These are phyloP conservation scores for Chrysina gloriosa DNA, from an alignment of 2,888 invertebrate genomes.

Conservation along the genomic window DNA sequence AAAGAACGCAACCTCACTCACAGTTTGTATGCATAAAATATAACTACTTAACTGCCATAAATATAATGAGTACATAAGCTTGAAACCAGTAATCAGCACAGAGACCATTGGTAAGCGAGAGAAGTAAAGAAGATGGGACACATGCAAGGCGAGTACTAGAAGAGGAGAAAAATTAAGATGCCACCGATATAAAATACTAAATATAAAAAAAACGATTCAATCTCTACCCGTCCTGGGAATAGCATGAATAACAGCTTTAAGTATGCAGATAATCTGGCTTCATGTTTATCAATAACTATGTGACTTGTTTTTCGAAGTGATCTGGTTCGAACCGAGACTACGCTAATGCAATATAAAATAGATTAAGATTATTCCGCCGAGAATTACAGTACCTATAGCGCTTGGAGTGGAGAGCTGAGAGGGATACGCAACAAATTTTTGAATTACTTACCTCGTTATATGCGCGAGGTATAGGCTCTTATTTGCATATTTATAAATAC, in stretches of 20 bases:
- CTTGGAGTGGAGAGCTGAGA: neutral
- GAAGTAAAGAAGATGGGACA: neutral
- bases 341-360: constrained; percentile 31
- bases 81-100: constrained; percentile 19
- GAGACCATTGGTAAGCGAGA: neutral
- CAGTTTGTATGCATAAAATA: constrained; percentile 30
- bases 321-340: constrained; percentile 18
- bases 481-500: constrained; percentile 28
- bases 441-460: constrained; percentile 16
- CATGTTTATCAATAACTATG: constrained; percentile 51
- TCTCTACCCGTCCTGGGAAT: constrained; percentile 46
- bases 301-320: constrained; percentile 46
- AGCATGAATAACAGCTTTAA: constrained; percentile 49
- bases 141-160: neutral
- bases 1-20: constrained; percentile 10
- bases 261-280: constrained; percentile 50
- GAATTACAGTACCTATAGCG: constrained; percentile 9
- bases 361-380: constrained; percentile 29
- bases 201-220: constrained; percentile 45
- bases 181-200: constrained; percentile 12
- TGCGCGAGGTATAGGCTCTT: neutral
- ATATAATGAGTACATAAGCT: constrained; percentile 20
- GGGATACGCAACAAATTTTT: constrained; percentile 16
- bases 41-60: constrained; percentile 13
- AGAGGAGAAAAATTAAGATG: constrained; percentile 23